Evolutionary conservation across 1,140 invertebrate species (phyloP).

Genomic region (Trachymyrmex septentrionalis): DNA sequence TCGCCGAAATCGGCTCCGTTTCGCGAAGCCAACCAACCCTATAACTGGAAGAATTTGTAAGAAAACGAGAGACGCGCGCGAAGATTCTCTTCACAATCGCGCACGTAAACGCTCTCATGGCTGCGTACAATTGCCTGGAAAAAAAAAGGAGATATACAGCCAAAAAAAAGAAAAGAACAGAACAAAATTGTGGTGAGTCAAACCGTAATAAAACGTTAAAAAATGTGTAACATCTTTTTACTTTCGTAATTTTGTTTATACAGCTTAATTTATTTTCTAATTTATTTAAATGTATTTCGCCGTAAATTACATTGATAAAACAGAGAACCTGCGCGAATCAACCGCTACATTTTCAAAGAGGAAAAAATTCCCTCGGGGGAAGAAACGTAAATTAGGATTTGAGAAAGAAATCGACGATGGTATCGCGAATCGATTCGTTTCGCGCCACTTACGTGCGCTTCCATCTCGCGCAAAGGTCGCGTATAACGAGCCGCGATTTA

Average conservation of each 20-base stretch:
- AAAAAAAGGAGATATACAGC: neutral
- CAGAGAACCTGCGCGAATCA: neutral
- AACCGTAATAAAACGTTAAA: constrained; percentile 4
- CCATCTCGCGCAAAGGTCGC: constrained; percentile 36
- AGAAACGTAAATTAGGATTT: constrained; percentile 23
- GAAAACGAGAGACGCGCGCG: constrained; percentile 36
- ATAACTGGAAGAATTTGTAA: constrained; percentile 56
- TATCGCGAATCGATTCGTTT: constrained; percentile 46
- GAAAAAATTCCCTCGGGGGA: neutral
- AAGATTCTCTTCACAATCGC: neutral
- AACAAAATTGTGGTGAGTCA: neutral
- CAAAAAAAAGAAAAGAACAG: neutral
- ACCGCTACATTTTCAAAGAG: neutral
- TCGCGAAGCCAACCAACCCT: constrained; percentile 32
- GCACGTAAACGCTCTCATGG: constrained; percentile 5
- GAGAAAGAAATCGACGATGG: constrained; percentile 10
- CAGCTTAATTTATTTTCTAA: neutral
- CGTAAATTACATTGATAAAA: neutral
- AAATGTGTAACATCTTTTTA: neutral
- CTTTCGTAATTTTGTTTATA: neutral
- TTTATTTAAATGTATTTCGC: neutral
- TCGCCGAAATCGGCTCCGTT: constrained; percentile 56
- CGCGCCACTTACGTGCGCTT: constrained; percentile 26
- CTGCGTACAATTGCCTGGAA: constrained; percentile 27
- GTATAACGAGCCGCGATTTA: constrained; percentile 72